Conservation (phyloP, 2,797 vertebrate genomes). For the Tragopan temminckii region DNA sequence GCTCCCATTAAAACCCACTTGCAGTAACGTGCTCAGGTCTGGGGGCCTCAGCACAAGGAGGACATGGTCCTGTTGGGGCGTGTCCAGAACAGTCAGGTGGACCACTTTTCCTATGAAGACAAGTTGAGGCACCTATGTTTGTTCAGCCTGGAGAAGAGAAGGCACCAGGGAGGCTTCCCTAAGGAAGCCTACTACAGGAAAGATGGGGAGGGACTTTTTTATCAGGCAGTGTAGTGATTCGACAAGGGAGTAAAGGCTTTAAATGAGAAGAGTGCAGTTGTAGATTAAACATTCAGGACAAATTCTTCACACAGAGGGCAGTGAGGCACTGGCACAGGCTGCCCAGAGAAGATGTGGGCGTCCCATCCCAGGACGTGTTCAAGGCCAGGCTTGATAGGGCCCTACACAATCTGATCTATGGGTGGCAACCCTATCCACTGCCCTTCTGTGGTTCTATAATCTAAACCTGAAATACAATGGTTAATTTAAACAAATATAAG, state of each 20-base stretch:
- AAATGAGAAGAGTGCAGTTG: neutral
- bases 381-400: neutral
- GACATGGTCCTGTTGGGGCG: neutral
- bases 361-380: neutral
- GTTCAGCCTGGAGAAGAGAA: neutral
- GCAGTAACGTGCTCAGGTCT: neutral
- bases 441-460: neutral
- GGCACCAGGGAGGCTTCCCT: neutral
- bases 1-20: neutral
- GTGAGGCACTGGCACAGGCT: neutral
- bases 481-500: neutral
- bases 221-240: neutral
- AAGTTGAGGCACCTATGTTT: neutral
- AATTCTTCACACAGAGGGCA: neutral
- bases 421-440: no score
- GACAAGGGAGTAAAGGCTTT: neutral
- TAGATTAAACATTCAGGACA: neutral
- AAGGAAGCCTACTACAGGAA: no score
- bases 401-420: neutral
- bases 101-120: neutral
- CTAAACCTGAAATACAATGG: neutral
- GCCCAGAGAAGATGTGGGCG: neutral
- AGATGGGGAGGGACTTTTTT: neutral
- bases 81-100: neutral
- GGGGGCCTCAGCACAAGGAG: neutral